A percentile compares a stretch with the other conserved stretches of the same genome.
phyloP scores from a whole-genome alignment of 2,797 vertebrate species.

The Aulostomus chinensis region DNA sequence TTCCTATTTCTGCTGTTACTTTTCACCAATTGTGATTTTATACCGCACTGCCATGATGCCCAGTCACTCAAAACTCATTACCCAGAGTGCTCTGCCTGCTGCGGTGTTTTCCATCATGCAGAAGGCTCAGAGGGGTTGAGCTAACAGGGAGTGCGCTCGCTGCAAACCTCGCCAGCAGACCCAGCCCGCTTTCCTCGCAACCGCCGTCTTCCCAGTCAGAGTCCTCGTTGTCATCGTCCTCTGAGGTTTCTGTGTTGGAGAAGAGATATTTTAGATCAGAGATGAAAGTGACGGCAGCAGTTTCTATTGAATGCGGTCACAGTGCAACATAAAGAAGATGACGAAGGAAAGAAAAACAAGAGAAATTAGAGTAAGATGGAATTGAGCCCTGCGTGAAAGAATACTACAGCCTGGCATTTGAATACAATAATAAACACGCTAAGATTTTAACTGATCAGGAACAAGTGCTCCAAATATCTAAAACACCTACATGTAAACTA shows the following conservation, averaged over 20 bases:
- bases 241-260: conserved; percentile 75
- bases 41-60: no score
- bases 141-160: conserved; percentile 89
- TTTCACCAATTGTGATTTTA: no score
- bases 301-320: conserved; percentile 10
- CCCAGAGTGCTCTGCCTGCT: conserved; percentile 90
- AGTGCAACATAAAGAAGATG: not conserved
- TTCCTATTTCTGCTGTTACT: no score
- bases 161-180: conserved; percentile 91
- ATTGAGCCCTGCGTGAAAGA: not conserved
- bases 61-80: no score
- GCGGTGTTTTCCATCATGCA: conserved; percentile 90
- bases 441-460: not conserved
- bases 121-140: conserved; percentile 81
- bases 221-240: conserved; percentile 81
- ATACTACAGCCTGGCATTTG: not conserved
- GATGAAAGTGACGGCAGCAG: not conserved
- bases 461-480: no score
- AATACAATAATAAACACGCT: not conserved
- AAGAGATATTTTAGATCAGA: conserved; percentile 41
- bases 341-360: not conserved
- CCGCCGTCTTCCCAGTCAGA: conserved; percentile 69
- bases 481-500: no score
- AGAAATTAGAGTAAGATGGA: no score
- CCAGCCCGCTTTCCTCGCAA: conserved; percentile 92